Evolutionary conservation across 53 echinoderm and acorn worm genomes (phyloP).

Genomic region (Echinometra lucunter): DNA sequence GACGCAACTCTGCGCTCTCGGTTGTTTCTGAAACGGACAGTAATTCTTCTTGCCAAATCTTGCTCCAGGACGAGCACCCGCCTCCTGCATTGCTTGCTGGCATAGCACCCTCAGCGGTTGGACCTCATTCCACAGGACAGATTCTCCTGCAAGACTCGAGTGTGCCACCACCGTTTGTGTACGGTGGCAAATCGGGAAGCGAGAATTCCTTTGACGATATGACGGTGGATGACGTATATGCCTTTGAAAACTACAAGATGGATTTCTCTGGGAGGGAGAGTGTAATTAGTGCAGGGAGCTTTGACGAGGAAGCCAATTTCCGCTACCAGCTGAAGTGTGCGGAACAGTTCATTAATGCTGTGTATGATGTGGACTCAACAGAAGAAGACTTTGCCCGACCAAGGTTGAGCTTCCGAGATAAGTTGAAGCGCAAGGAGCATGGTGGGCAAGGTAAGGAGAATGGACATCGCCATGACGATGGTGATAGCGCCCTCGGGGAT

Average conservation of each 20-base stretch:
- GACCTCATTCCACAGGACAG: constrained; percentile 78
- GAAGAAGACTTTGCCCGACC: constrained; percentile 81
- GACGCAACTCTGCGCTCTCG: constrained; percentile 71
- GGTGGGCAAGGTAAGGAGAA: constrained; percentile 26
- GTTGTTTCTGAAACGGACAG: constrained; percentile 81
- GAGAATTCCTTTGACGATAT: constrained; percentile 76
- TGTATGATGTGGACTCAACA: constrained; percentile 82
- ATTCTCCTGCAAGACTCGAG: constrained; percentile 93
- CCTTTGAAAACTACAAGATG: constrained; percentile 69
- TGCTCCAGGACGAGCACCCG: constrained; percentile 83
- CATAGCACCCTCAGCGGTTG: constrained; percentile 64
- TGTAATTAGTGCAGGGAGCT: constrained; percentile 54
- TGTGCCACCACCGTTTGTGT: constrained; percentile 90
- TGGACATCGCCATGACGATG: constrained; percentile 69
- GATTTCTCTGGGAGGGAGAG: constrained; percentile 71
- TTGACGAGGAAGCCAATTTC: constrained; percentile 76
- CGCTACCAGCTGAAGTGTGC: constrained; percentile 79
- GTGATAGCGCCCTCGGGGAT: constrained; percentile 64
- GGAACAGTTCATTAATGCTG: constrained; percentile 94
- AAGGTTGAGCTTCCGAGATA: constrained; percentile 57
- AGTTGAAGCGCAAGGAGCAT: constrained; percentile 58
- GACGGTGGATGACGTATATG: constrained; percentile 68
- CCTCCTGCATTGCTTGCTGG: constrained; percentile 75
- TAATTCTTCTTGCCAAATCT: constrained; percentile 81
- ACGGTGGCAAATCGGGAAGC: constrained; percentile 67